These are phyloP conservation scores for Yoshiicerus persimilis DNA, from an alignment of 1,140 invertebrate genomes.

Conservation along the genomic window DNA sequence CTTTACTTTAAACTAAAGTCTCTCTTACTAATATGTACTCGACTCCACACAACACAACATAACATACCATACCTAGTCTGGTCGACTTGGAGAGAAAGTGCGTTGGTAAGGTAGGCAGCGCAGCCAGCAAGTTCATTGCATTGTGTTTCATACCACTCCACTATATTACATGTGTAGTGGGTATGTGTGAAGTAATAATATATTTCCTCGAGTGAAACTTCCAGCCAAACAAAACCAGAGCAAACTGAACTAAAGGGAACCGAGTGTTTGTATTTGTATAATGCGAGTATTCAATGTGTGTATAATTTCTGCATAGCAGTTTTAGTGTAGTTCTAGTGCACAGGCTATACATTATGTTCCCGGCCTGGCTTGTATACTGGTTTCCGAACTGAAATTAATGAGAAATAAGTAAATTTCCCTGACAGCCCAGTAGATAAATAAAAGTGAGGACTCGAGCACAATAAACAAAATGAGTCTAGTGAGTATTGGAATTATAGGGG, in stretches of 20 bases:
- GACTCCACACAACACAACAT: not conserved
- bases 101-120: not conserved
- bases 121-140: not conserved
- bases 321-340: not conserved
- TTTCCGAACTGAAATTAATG: conserved; percentile 3
- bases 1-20: not conserved
- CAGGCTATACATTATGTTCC: not conserved
- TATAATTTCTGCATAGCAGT: not conserved
- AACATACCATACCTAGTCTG: not conserved
- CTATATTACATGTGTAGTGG: not conserved
- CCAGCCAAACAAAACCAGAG: not conserved
- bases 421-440: conserved; percentile 12
- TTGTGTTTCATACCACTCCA: not conserved
- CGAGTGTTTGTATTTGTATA: not conserved
- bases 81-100: not conserved
- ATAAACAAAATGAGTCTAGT: not conserved
- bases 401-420: conserved; percentile 18
- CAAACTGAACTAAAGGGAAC: not conserved
- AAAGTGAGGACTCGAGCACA: not conserved
- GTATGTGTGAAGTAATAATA: not conserved
- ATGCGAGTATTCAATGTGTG: conserved; percentile 5
- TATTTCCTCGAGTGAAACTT: not conserved
- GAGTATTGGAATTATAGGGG: not conserved
- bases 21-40: not conserved
- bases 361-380: not conserved